Evolutionary conservation across 2,113 vertebrate species (phyloP).

Genomic region (Mesoclemmys tuberculata): DNA sequence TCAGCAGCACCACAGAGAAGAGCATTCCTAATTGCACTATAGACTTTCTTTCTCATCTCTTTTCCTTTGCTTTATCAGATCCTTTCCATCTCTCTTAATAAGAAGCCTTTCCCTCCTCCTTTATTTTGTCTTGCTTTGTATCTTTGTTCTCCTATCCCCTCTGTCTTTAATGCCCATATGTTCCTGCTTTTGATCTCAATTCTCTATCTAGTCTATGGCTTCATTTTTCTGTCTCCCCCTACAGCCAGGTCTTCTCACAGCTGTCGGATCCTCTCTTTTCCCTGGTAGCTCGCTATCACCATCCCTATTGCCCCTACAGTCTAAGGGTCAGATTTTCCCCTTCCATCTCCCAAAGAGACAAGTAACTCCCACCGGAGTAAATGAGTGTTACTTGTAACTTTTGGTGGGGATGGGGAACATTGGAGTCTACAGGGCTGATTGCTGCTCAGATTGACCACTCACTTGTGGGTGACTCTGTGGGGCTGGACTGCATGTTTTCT

Average conservation of each 20-base stretch:
- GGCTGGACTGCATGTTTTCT: not conserved
- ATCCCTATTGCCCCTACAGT: not conserved
- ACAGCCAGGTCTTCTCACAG: constrained; percentile 2
- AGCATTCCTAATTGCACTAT: constrained; percentile 8
- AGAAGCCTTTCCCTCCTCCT: constrained; percentile 10
- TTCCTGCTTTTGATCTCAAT: constrained; percentile 60
- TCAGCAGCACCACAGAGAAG: not conserved
- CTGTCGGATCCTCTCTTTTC: not conserved
- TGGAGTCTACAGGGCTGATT: not conserved
- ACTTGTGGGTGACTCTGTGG: not conserved
- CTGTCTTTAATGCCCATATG: constrained; percentile 61
- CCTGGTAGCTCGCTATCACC: not conserved
- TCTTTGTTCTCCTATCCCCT: constrained; percentile 15
- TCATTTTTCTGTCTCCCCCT: constrained; percentile 24
- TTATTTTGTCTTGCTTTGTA: constrained; percentile 31
- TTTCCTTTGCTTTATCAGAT: not conserved
- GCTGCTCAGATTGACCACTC: not conserved
- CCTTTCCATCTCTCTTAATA: constrained; percentile 54
- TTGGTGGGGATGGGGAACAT: not conserved
- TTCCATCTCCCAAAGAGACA: not conserved
- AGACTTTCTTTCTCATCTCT: not conserved
- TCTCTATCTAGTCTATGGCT: constrained; percentile 21
- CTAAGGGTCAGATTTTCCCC: not conserved
- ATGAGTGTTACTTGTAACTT: not conserved
- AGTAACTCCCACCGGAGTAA: not conserved